Evolutionary conservation across 2,797 vertebrate species (phyloP).

Genomic region (Tragopan temminckii): DNA sequence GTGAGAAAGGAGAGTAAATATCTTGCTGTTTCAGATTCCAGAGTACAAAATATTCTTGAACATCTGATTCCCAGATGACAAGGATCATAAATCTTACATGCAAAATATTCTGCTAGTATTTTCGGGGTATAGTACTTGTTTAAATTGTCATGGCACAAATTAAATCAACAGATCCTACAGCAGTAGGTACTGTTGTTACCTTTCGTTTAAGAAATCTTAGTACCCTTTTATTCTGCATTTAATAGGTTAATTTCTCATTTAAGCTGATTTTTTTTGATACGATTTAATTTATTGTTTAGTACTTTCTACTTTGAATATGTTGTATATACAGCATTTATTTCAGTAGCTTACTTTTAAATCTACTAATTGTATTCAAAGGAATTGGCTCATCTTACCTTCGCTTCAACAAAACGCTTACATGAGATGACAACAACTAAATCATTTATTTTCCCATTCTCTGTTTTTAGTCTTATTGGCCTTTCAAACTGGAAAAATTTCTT

Average conservation of each 20-base stretch:
- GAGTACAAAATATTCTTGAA: background rate
- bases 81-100: background rate
- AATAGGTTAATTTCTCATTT: background rate
- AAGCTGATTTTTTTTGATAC: background rate
- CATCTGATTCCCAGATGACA: background rate
- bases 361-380: background rate
- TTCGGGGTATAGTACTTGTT: background rate
- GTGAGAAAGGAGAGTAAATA: background rate
- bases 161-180: background rate
- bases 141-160: background rate
- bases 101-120: background rate
- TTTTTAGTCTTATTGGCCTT: background rate
- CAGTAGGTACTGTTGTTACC: background rate
- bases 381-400: background rate
- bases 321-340: background rate
- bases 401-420: background rate
- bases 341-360: background rate
- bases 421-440: background rate
- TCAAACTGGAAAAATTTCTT: background rate
- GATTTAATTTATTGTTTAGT: background rate
- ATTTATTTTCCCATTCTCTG: background rate
- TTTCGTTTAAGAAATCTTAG: background rate
- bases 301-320: background rate
- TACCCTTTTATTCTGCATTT: background rate
- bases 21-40: background rate